Evolutionary conservation across 2,888 invertebrate species (phyloP), one percentile per base, ranked within the genome.

Genomic region (Yponomeuta cagnagella): DNA sequence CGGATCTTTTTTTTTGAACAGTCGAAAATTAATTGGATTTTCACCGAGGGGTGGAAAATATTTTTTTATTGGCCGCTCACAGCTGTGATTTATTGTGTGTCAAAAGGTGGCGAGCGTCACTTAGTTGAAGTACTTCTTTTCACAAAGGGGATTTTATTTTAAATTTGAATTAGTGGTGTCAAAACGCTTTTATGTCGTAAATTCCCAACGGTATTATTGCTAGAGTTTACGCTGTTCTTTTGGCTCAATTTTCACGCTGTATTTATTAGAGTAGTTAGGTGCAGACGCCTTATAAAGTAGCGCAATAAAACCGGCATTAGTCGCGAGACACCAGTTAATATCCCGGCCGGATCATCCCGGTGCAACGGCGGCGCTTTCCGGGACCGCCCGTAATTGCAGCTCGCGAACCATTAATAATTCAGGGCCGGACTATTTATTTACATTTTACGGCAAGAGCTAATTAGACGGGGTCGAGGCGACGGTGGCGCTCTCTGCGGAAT

Each of bases 21-120:
- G 84, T 86, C 89, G 89, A 90, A 91, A 92, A 91, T 92, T 92
- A 92, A 92, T 92, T 92, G 91, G 90, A 90, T 91, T 90, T 91
- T 89, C 90, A 87, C 88, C 86, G 91, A 89, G 91, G 91, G 90
- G 89, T 88, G 86, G 52, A 58, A 58, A 90, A 90, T 90, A 90
- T 89, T 90, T 91, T 90, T 91, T 90, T 91, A 90, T 90, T 90
- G 88, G 89, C 88, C 89, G 88, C 88, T 89, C 89, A 86, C 85
- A 84, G 86, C 85, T 85, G 85, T 91, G 91, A 92, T 92, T 91
- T 91, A 92, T 91, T 87, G 89, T 89, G 87, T 90, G 90, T 91
- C 90, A 90, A 88, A 90, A 90, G 90, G 90, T 90, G 90, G 90
- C 87, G 90, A 90, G 86, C 88, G 89, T 88, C 90, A 91, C 89